Base-by-base conservation (phyloP, 2,113 vertebrate species). In the Pavo muticus region DNA sequence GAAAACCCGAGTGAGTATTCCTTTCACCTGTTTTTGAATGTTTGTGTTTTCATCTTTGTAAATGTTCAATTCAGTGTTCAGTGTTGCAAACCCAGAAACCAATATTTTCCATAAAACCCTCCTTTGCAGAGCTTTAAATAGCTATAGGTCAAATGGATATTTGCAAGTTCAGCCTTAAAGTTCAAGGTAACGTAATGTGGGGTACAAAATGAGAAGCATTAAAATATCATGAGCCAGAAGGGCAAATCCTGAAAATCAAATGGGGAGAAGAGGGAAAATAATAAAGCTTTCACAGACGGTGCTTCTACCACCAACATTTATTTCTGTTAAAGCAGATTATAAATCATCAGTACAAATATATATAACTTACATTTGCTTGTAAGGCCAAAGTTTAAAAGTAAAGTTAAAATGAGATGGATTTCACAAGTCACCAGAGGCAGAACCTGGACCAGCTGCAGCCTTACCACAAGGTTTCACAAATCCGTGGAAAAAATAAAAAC, bases 321-420 rank as follows among this genome's bases (percentile, higher is more conserved):
- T 98, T 98, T 98, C 96, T 98, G 98, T 98, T 98, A 98, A 98
- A 98, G 98, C 98, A 97, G 98, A 98, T 98, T 98, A 98, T 98
- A 98, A 98, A 98, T 98, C 97, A 98, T 98, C 97, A 98, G 98
- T 98, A 98, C 98, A 98, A 98, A 98, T 98, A 98, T 98, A 97
- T 98, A 98, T 98, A 98, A 98, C 98, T 98, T 98, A 98, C 98
- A 98, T 98, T 97, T 98, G 98, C 98, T 98, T 98, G 97, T 98
- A 98, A 98, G 98, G 98, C 98, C 97, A 97, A 98, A 96, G 94
- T 98, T 98, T 96, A 91, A 96, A 97, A 96, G 95, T 95, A 97
- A 97, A 97, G 94, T 97, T 97, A 97, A 97, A 97, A 98, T 95
- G 97, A 98, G 97, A 97, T 97, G 97, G 97, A 96, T 94, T 97